Conservation (phyloP, 1,140 invertebrate species). For the Drosophila tsacasi region DNA sequence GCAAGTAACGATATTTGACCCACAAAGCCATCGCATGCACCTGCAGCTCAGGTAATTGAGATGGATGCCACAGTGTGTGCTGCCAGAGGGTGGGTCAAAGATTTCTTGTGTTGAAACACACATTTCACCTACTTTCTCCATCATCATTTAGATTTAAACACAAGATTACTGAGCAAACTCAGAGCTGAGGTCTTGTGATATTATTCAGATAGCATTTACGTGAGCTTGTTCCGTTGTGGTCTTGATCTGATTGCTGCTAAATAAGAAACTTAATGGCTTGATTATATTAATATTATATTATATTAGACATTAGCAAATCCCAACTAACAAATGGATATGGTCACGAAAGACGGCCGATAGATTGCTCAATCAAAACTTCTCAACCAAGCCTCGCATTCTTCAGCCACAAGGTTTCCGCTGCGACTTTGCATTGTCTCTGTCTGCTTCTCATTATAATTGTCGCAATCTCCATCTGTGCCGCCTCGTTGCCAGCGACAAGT, state of each 20-base stretch:
- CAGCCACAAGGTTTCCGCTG: slow-evolving; percentile 48
- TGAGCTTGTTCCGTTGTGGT: neutral
- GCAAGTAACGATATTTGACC: slow-evolving; percentile 29
- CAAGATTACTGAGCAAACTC: neutral
- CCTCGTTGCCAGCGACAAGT: slow-evolving; percentile 74
- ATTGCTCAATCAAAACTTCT: slow-evolving; percentile 13
- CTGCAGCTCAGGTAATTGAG: slow-evolving; percentile 38
- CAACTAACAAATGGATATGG: neutral
- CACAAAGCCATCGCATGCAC: slow-evolving; percentile 29
- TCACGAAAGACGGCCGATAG: neutral
- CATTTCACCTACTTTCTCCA: slow-evolving; percentile 8
- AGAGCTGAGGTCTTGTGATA: neutral
- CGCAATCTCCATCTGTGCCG: slow-evolving; percentile 73
- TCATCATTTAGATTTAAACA: slow-evolving; percentile 8
- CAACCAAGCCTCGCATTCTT: slow-evolving; percentile 46
- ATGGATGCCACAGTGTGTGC: slow-evolving; percentile 11
- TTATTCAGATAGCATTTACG: neutral
- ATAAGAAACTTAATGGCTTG: neutral
- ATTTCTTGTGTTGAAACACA: neutral
- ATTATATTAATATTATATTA: slow-evolving; percentile 13
- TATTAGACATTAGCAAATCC: neutral
- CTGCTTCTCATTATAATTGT: slow-evolving; percentile 77
- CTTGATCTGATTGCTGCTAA: slow-evolving; percentile 12
- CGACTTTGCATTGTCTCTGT: slow-evolving; percentile 69
- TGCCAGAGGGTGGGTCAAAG: slow-evolving; percentile 3